Conservation (phyloP, 2,888 invertebrate genomes). For the Melikaiella ostensackeni region DNA sequence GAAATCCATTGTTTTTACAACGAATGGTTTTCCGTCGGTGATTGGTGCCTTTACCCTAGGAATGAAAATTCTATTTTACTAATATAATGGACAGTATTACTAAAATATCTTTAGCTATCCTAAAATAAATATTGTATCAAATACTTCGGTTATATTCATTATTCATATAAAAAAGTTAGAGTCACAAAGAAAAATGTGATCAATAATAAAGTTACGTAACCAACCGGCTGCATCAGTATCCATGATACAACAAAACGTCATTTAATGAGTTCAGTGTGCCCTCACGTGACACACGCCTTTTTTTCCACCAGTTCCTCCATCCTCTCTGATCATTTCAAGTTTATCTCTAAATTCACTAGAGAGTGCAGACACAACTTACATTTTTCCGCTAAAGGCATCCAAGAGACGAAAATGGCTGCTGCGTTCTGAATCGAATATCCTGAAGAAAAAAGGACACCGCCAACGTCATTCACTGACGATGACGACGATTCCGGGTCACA, state of each 20-base stretch:
- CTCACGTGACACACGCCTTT: slow-evolving; percentile 1
- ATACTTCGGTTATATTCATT: no score
- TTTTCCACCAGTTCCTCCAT: not conserved
- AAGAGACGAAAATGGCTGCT: slow-evolving; percentile 61
- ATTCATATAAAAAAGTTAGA: no score
- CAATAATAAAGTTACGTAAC: not conserved
- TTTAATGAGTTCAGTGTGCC: slow-evolving; percentile 23
- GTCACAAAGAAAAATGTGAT: no score
- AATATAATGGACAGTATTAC: no score
- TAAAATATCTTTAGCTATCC: no score
- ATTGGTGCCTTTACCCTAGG: no score
- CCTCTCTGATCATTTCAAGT: not conserved
- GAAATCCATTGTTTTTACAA: no score
- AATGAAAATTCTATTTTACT: no score
- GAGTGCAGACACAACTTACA: slow-evolving; percentile 61
- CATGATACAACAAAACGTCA: slow-evolving; percentile 1
- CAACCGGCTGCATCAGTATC: not conserved
- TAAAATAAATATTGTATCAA: no score
- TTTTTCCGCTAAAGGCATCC: slow-evolving; percentile 68
- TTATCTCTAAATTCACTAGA: not conserved
- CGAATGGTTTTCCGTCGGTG: no score
- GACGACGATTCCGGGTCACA: slow-evolving; percentile 39
- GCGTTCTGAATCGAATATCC: not conserved
- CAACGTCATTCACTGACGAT: slow-evolving; percentile 38
- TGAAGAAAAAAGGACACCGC: slow-evolving; percentile 24